A percentile compares a stretch with the other conserved stretches of the same genome.
These are phyloP conservation scores for Homarus gammarus DNA, from an alignment of 2,888 invertebrate genomes.

Conservation along the genomic window DNA sequence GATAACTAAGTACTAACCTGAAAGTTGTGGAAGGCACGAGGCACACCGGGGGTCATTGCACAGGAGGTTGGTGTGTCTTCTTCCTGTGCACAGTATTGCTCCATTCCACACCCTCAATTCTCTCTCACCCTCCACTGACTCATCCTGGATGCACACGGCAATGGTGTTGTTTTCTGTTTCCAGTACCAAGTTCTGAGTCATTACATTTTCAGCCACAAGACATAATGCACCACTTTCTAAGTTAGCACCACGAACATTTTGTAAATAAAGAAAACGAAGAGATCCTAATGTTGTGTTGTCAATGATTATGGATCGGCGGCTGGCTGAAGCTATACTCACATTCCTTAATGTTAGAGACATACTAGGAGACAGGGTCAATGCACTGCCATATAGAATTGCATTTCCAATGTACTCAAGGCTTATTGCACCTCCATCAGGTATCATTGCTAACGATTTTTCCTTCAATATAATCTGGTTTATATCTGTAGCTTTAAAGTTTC, in stretches of 20 bases:
- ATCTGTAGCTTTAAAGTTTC: neutral
- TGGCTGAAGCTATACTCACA: neutral
- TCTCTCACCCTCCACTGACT: neutral
- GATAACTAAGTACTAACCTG: neutral
- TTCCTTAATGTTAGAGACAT: constrained; percentile 9
- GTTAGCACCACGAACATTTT: neutral
- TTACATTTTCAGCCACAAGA: neutral
- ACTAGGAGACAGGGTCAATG: neutral
- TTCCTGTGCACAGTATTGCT: neutral
- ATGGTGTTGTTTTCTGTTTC: neutral
- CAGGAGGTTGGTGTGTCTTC: neutral
- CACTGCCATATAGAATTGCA: neutral
- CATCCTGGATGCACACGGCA: neutral
- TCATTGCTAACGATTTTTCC: constrained; percentile 10
- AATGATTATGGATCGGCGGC: neutral
- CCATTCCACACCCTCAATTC: neutral
- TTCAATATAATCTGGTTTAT: neutral
- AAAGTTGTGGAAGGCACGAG: neutral
- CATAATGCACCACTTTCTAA: constrained; percentile 13
- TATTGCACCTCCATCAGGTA: neutral
- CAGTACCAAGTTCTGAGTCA: neutral
- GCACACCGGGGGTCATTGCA: constrained; percentile 17
- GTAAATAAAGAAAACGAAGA: neutral
- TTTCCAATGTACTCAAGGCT: neutral
- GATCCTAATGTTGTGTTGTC: neutral